Base-by-base conservation (phyloP, 2,113 vertebrate genomes). In the Serilophus lunatus region DNA sequence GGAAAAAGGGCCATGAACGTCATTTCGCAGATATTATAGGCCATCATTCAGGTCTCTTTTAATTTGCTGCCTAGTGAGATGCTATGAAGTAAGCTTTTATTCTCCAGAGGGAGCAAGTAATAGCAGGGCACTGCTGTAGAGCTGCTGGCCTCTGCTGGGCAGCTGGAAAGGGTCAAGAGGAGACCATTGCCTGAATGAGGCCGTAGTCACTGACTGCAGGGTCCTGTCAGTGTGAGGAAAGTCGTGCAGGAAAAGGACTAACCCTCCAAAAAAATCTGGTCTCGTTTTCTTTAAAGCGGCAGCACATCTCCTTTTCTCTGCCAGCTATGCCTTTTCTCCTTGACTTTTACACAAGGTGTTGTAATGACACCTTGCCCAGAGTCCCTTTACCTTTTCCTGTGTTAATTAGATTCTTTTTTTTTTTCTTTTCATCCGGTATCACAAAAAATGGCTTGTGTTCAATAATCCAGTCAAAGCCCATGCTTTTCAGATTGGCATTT, bases 161-260 rank as follows among this genome's bases (percentile, higher is more conserved):
- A 60, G 23, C 61, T 60, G 54, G 28, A 22, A 81, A 61, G 12
- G 19, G 10, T 40, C 45, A 47, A 33, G 63, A 45, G n/a, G 15
- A 13, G 29, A 36, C 26, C 0, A 2, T 33, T 76, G 35, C 18
- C 25, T 89, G 51, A 2, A 4, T 1, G 2, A 18, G 31, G 31
- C 7, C 16, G 45, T 5, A 49, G 29, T 19, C 23, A 36, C 22
- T 3, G 5, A 26, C 64, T 70, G 38, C 4, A 8, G 18, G 28
- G 18, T 53, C 54, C 70, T 54, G 5, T 28, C 28, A 24, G 18
- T 8, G 12, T 22, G n/a, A 65, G 53, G 29, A 49, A 66, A 75
- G 20, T 57, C 6, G 1, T 17, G 19, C 18, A 69, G 18, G 23
- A 57, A 13, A 61, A 80, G 14, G 10, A 12, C 31, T 68, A 54